Evolutionary conservation across 2,888 invertebrate species (phyloP).

Genomic region (Campoplex nolae): DNA sequence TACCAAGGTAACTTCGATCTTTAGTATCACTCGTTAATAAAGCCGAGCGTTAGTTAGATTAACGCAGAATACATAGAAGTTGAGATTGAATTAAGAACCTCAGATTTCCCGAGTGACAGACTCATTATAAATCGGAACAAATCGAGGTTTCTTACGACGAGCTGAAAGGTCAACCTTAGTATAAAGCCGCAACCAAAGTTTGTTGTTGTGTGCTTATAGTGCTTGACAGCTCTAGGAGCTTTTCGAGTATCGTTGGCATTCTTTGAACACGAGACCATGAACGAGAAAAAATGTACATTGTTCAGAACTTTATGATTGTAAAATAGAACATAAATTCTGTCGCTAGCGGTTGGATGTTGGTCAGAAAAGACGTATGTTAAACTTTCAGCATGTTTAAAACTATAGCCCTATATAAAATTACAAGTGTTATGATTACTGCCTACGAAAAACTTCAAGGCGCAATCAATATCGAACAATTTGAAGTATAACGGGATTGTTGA

Average conservation of each 20-base stretch:
- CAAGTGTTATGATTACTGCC: too few species aligned
- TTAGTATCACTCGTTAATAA: neutral
- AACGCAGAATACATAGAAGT: neutral
- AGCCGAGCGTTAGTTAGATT: neutral
- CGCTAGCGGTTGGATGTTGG: neutral
- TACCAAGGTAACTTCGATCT: neutral
- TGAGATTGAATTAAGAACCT: conserved; percentile 54
- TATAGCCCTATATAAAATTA: too few species aligned
- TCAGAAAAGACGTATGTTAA: too few species aligned
- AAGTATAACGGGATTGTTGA: neutral
- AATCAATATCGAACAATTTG: too few species aligned
- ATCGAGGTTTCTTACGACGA: conserved; percentile 25
- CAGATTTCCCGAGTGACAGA: conserved; percentile 57
- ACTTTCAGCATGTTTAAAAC: too few species aligned
- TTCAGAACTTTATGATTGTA: neutral
- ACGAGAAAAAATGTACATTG: neutral
- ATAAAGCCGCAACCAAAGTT: too few species aligned
- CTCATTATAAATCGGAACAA: conserved; percentile 54
- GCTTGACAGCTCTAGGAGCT: neutral
- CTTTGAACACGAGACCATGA: neutral
- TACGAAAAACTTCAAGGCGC: too few species aligned
- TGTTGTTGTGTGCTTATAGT: neutral
- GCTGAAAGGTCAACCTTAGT: neutral
- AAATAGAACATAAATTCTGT: neutral
- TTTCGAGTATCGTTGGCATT: neutral